Base-by-base conservation (phyloP, 2,888 invertebrate species). In the Pocota personata region DNA sequence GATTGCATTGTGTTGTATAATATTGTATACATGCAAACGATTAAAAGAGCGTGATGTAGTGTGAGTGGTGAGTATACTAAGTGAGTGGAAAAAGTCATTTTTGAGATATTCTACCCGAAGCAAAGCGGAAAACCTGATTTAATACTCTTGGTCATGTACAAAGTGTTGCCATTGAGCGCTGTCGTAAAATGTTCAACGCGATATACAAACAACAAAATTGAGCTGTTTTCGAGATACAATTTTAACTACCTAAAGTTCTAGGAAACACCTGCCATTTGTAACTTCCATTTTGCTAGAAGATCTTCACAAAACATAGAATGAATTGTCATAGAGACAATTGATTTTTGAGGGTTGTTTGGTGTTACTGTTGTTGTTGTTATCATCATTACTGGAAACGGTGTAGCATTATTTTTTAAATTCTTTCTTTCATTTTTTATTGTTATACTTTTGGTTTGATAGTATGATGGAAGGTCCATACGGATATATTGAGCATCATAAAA, bases 1-100 rank as follows among this genome's bases (percentile, higher is more conserved):
- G 52, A 71, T 78, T 78, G 62, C 69, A 62, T 57, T 48, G 46
- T 64, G 46, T 72, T 78, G 78, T 62, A 71, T 69, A 58, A 64
- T 72, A 40, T 57, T 10, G 35, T 55, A 32, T 24, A 40, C 50
- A 52, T 30, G 24, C 10, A 55, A 52, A 12, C 37, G 14, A 43
- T 16, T 16, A 12, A 12, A n/a, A 7, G 12, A 24, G 6, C 12
- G 19, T n/a, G n/a, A n/a, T n/a, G n/a, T n/a, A 48, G 73, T 62
- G n/a, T 69, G 10, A 35, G 64, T 72, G 21, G 43, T 27, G 52
- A 52, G 77, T 52, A 16, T 19, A 32, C 10, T 57, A 62, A 55
- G 30, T 62, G 58, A 60, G 40, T 40, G 40, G 35, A 24, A 66
- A 75, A 62, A 71, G 71, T 82, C n/a, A 77, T 71, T 57, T 77